Conservation (phyloP, 2,113 vertebrate genomes). For the Neofelis nebulosa region DNA sequence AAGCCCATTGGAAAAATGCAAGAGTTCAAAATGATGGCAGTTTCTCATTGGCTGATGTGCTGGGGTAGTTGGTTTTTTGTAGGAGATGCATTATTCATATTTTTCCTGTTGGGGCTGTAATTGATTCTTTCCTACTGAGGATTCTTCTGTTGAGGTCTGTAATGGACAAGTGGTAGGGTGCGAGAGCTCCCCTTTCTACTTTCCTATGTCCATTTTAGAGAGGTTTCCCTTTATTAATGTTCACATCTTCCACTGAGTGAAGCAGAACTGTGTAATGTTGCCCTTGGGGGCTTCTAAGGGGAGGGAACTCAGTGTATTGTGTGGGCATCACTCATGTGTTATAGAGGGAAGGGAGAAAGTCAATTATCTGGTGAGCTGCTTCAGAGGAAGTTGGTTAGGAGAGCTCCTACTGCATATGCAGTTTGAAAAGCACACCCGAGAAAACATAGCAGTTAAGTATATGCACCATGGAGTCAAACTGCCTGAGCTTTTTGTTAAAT, state of each 20-base stretch:
- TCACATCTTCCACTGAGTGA: background rate
- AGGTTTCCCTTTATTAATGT: background rate
- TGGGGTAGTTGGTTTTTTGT: background rate
- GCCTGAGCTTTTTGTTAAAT: background rate
- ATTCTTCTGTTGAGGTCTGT: background rate
- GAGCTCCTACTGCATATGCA: background rate
- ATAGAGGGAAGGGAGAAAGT: background rate
- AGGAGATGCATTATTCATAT: background rate
- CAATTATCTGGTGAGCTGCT: background rate
- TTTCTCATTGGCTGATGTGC: background rate
- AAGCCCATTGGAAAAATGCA: background rate
- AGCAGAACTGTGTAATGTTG: background rate
- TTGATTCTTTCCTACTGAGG: background rate
- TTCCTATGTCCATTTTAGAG: background rate
- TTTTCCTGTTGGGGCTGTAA: background rate
- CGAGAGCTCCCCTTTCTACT: background rate
- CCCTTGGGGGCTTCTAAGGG: rapidly evolving
- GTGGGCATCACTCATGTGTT: background rate
- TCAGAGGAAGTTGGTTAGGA: background rate
- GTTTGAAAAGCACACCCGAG: background rate
- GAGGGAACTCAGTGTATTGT: background rate
- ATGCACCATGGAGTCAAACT: background rate
- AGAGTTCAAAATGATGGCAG: background rate
- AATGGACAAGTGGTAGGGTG: background rate
- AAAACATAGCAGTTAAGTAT: background rate